Evolutionary conservation across 2,888 invertebrate genomes (phyloP), one percentile per base, ranked within the genome.

Genomic region (Drosophila mulleri): DNA sequence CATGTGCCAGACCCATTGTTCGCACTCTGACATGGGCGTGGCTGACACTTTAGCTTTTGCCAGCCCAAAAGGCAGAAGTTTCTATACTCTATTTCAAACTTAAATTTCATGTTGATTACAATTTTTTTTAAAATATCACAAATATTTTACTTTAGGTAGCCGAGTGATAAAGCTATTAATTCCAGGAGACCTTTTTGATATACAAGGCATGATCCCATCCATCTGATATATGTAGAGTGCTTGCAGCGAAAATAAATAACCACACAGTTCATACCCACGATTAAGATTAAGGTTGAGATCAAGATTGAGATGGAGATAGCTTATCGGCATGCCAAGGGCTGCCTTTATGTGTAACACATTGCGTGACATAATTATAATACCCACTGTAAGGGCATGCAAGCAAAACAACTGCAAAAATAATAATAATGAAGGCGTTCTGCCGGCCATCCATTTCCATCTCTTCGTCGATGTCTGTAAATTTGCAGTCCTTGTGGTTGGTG

Each of bases 381-480:
- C 35, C 39, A 11, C 20, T 41, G 16, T 18, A 20, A 61, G 62
- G 42, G 74, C 71, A 67, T 56, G 39, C 44, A 37, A 41, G 37
- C 26, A 60, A 63, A 64, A 26, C 61, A 47, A 79, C 78, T 32
- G 50, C 41, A 74, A 35, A 50, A 71, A 78, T 72, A 80, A 80
- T 72, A 91, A 90, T 91, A 91, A 90, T 90, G 91, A 90, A 91
- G 91, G 91, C 91, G 90, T 91, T 90, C 84, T 86, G 75, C 82
- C 80, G 73, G 88, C 90, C 90, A 91, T 91, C 87, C 90, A 90
- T 91, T 91, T 89, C 79, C 67, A 71, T 71, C 50, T 64, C 76
- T 44, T 57, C 20, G 32, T 41, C 23, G 72, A 42, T 64, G 16
- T 64, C 60, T 50, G 62, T 60, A 67, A 42, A 59, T 29, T 29